These are phyloP conservation scores for Polyergus mexicanus DNA, from an alignment of 1,140 invertebrate species.

Conservation along the genomic window DNA sequence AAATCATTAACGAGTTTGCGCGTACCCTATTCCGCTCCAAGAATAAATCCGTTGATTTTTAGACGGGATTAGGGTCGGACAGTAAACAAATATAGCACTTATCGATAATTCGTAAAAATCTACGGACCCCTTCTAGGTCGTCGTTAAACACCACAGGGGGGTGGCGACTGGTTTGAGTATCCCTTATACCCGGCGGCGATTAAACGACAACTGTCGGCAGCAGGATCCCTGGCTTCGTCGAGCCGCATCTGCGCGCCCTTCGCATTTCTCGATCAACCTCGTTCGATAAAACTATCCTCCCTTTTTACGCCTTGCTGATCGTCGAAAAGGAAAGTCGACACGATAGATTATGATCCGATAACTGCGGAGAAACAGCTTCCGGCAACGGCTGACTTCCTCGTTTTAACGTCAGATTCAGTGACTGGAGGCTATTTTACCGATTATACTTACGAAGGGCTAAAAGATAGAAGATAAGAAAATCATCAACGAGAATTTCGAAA, in stretches of 20 bases:
- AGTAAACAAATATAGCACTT: conserved; percentile 39
- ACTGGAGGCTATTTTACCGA: background rate
- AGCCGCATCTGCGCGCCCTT: conserved; percentile 28
- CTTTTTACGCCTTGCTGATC: conserved; percentile 15
- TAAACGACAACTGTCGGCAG: conserved; percentile 73
- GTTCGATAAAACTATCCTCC: conserved; percentile 24
- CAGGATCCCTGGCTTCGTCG: conserved; percentile 40
- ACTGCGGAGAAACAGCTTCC: conserved; percentile 24
- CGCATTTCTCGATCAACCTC: background rate
- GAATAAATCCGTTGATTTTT: conserved; percentile 36
- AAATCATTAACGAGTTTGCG: conserved; percentile 25
- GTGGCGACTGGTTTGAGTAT: conserved; percentile 13
- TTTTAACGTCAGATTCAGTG: conserved; percentile 27
- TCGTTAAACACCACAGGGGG: conserved; percentile 11
- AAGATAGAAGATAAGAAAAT: conserved; percentile 10
- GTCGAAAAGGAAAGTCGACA: conserved; percentile 14
- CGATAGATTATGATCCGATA: conserved; percentile 55
- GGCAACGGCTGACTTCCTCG: background rate
- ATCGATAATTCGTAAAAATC: conserved; percentile 42
- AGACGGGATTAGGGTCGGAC: background rate
- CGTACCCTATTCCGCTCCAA: background rate
- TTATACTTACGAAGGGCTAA: background rate
- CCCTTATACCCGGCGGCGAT: conserved; percentile 55
- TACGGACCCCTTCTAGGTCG: background rate
- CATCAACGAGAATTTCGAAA: background rate